Evolutionary conservation across 2,113 vertebrate genomes (phyloP).

Genomic region (Corapipo altera): DNA sequence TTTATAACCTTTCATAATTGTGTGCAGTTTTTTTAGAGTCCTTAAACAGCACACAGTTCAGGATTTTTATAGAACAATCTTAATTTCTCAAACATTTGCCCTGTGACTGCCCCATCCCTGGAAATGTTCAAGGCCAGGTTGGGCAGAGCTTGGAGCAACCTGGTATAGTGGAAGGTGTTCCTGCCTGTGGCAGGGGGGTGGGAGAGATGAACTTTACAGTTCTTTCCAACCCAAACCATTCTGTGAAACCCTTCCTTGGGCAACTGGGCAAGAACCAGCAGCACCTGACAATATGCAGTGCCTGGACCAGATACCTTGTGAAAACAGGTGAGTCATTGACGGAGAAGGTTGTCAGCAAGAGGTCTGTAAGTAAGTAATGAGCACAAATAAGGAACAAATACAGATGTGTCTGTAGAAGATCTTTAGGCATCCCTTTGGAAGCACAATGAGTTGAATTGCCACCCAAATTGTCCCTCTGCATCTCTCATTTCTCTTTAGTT

Average conservation of each 20-base stretch:
- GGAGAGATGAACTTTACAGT: not conserved
- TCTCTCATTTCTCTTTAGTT: not conserved
- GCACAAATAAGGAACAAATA: not conserved
- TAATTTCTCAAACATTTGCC: not conserved
- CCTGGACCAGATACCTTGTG: not conserved
- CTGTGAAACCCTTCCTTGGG: not conserved
- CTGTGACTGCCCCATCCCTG: not conserved
- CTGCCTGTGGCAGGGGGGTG: not conserved
- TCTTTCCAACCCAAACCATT: not conserved
- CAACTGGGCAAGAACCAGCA: not conserved
- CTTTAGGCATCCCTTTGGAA: not conserved
- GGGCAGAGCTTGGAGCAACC: fast-evolving
- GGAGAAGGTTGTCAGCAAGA: not conserved
- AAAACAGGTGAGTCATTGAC: not conserved
- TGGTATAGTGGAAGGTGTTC: not conserved
- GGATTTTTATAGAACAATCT: not conserved
- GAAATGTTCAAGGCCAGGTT: not conserved
- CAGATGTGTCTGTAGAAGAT: not conserved
- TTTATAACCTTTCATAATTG: not conserved
- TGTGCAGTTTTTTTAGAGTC: not conserved
- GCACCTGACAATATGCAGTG: not conserved
- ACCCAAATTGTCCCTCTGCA: not conserved
- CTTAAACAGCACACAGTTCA: not conserved
- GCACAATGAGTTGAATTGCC: not conserved
- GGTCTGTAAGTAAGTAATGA: not conserved